These are phyloP conservation scores for Gallinago paraguaiae DNA, from an alignment of 2,113 vertebrate species.

Conservation along the genomic window DNA sequence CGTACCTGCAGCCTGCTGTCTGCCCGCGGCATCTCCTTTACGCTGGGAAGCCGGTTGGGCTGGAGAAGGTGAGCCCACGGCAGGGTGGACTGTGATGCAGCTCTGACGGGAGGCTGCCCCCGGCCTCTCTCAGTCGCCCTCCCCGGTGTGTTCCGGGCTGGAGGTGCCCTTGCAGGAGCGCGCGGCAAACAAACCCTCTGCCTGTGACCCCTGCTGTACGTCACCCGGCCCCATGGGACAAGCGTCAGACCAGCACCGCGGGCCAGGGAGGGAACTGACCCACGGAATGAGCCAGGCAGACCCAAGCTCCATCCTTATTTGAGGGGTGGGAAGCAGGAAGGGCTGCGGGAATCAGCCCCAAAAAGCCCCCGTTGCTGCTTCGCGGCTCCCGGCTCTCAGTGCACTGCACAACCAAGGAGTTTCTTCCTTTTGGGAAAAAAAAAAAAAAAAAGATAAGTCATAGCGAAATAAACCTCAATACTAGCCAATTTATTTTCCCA, in stretches of 20 bases:
- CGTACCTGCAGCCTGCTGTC: background rate
- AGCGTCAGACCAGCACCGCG: accelerated
- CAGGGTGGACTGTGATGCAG: accelerated
- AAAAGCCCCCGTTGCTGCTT: background rate
- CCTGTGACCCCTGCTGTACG: background rate
- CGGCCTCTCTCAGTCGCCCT: too few species aligned
- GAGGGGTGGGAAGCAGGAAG: background rate
- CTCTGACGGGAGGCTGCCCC: background rate
- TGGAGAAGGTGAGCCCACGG: accelerated
- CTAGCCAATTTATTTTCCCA: background rate
- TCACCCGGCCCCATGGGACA: background rate
- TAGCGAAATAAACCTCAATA: background rate
- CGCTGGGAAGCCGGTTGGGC: background rate
- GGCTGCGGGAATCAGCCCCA: background rate
- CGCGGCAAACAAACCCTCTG: background rate
- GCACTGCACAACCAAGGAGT: background rate
- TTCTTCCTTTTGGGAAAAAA: background rate
- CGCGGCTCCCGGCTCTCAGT: accelerated
- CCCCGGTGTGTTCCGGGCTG: accelerated
- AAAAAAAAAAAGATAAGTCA: background rate
- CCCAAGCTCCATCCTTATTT: accelerated
- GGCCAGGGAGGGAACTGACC: background rate
- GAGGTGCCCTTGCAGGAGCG: background rate
- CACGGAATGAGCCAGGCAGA: accelerated
- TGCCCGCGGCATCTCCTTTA: background rate